Base-by-base conservation (phyloP, 1,140 invertebrate genomes). In the Caenorhabditis latens region DNA sequence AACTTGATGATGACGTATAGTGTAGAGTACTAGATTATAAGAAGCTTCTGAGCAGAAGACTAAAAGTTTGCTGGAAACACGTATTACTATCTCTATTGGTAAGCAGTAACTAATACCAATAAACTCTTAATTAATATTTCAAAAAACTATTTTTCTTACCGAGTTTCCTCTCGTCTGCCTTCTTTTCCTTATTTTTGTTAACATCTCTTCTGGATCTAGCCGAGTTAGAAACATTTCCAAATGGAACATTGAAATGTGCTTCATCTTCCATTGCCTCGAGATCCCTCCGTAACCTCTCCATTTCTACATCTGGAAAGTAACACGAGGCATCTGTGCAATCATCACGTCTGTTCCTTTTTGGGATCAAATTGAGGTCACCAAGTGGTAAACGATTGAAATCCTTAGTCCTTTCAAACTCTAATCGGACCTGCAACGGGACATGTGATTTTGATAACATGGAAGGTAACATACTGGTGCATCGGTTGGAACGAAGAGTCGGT, bases 401-500 rank as follows among this genome's bases (percentile, higher is more conserved):
- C 61, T 88, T 71, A 6, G 82, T 89, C 61, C 84, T 88, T n/a
- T 88, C 84, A 57, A 85, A 86, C 71, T 83, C 88, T 21, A 89
- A 84, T 85, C 89, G 71, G 3, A 87, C 71, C 87, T 91, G 89
- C 75, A 92, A 91, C 75, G 86, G 87, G 82, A 50, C 32, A 32
- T 32, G 32, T 32, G 32, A 42, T 16, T 43, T 85, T 90, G n/a
- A 14, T 43, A 9, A 32, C 1, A n/a, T 61, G n/a, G 19, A 6
- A 43, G 13, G 50, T 32, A 46, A 71, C 88, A 84, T 40, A 92
- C 91, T n/a, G 92, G 92, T 4, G 91, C 91, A 90, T 92, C 92
- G 42, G 88, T 85, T 21, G 91, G 91, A 2, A 92, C 91, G 42
- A 92, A 92, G 8, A 92, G 84, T 79, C 92, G 91, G 86, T 92